Base-by-base conservation (phyloP, 2,113 vertebrate species). In the Xyrauchen texanus region DNA sequence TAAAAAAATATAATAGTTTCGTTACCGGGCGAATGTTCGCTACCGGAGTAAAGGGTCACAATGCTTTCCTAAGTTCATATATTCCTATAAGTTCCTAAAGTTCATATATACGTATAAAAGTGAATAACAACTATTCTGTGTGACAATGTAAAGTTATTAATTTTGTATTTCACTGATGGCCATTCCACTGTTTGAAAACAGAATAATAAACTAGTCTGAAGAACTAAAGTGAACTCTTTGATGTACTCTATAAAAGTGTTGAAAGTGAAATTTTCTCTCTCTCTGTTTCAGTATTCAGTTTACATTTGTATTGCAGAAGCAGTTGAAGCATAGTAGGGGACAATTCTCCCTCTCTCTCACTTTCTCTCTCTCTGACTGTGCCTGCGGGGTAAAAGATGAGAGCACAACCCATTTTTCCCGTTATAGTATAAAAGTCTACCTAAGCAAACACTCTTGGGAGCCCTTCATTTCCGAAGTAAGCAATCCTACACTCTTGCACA, bases 221-320 rank as follows among this genome's bases (percentile, higher is more conserved):
- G 45, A 76, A 72, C 2, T 61, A 78, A 12, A 77, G 68, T 12
- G n/a, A 57, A 16, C n/a, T 61, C 66, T 84, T 82, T 84, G 79
- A 81, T 81, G 79, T 81, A 10, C 60, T 13, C 46, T 84, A 52
- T 76, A 78, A 65, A 81, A 73, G 68, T 64, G 62, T 63, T 77
- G 62, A 74, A 77, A 72, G 42, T 46, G 44, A 75, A 80, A 80
- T 74, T 84, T 58, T 81, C 66, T 53, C 13, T 67, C 44, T 34
- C 64, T 76, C 62, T 58, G 11, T 76, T 63, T 58, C 34, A 47
- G 13, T 64, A 21, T 84, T 55, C 49, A 76, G 61, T 76, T 64
- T 76, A 65, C 73, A 76, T 76, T 76, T 76, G 71, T 76, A 65
- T 64, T 65, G 62, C 73, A 34, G 73, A 76, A 55, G 62, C 73